Conservation (phyloP, 2,113 vertebrate genomes). For the Accipiter virgatus region DNA sequence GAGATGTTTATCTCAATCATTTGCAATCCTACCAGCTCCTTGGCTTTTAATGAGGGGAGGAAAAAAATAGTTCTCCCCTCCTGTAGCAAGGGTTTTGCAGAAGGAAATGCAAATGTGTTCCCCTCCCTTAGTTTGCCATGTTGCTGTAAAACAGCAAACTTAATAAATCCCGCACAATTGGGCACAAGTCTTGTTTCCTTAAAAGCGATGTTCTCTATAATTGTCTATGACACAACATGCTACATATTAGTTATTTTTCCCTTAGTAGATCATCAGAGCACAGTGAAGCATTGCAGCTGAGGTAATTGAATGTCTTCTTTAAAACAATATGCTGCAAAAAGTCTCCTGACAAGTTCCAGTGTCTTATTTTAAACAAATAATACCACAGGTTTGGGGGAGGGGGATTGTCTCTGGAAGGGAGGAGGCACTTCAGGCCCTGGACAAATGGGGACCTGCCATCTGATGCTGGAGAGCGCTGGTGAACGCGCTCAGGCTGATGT, state of each 20-base stretch:
- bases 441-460: not conserved
- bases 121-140: conserved; percentile 34
- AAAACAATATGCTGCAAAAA: conserved; percentile 45
- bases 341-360: conserved; percentile 32
- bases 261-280: conserved; percentile 64
- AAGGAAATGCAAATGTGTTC: conserved; percentile 1
- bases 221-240: conserved; percentile 61
- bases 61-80: not conserved
- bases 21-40: not conserved
- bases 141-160: conserved; percentile 50
- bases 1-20: conserved; percentile 47
- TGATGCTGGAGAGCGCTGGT: not conserved
- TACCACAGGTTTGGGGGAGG: rapidly evolving
- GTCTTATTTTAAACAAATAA: conserved; percentile 6
- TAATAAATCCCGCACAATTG: conserved; percentile 53
- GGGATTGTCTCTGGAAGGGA: not conserved
- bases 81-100: not conserved
- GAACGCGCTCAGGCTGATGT: rapidly evolving
- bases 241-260: conserved; percentile 53
- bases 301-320: conserved; percentile 65
- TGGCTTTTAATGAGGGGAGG: conserved; percentile 27
- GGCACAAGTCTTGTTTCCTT: conserved; percentile 65
- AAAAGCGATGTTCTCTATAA: conserved; percentile 66
- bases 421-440: not conserved
- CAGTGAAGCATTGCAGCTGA: conserved; percentile 18